Evolutionary conservation across 30 jellyfish, hydroid and myxozoan genomes (phyloP).

Genomic region (Turritopsis dohrnii): DNA sequence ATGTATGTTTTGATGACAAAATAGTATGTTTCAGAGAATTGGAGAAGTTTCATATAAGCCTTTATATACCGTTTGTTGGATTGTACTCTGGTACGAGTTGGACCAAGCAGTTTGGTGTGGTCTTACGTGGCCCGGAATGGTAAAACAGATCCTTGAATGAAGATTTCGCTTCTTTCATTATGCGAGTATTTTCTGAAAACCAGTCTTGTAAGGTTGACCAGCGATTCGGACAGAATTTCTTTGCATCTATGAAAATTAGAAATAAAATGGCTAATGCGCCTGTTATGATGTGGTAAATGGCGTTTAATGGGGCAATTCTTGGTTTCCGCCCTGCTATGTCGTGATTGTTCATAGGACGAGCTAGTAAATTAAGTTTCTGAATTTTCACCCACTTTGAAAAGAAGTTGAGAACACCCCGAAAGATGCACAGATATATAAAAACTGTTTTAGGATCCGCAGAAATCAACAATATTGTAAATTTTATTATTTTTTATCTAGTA

Average conservation of each 20-base stretch:
- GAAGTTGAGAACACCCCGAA: no score
- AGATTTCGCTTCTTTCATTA: constrained; percentile 41
- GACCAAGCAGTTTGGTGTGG: constrained; percentile 66
- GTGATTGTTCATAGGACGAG: no score
- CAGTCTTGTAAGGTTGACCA: constrained; percentile 70
- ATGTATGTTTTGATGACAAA: background rate
- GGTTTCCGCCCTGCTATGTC: no score
- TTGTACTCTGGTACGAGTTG: constrained; percentile 65
- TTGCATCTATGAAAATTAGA: constrained; percentile 37
- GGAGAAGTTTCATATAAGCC: background rate
- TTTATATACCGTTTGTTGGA: constrained; percentile 45
- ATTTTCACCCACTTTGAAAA: no score
- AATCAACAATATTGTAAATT: no score
- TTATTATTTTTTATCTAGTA: no score
- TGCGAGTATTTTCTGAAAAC: constrained; percentile 36
- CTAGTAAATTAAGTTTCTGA: no score
- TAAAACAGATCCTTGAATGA: constrained; percentile 39
- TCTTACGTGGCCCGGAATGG: constrained; percentile 41
- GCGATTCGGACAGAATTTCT: constrained; percentile 53
- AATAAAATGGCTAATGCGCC: no score
- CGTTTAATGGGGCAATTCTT: no score
- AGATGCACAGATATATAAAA: no score
- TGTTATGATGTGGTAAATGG: no score
- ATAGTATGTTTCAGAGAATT: background rate
- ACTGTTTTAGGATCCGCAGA: no score